phyloP scores from a whole-genome alignment of 2,797 vertebrate species.

The Alfaro cultratus region DNA sequence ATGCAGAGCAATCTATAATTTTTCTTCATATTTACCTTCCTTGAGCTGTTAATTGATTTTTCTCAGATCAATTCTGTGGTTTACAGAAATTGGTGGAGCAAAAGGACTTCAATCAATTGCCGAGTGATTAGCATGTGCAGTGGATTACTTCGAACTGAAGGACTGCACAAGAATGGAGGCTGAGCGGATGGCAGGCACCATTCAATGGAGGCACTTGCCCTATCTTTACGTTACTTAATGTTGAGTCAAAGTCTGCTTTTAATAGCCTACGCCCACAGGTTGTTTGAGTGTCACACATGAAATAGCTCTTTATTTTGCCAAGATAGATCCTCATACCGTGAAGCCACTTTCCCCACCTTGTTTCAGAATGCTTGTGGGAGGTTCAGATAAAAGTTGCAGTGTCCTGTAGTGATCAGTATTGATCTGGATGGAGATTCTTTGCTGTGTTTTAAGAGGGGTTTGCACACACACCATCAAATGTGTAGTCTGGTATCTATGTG shows the following conservation, averaged over 20 bases:
- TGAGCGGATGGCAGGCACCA: constrained; percentile 25
- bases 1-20: constrained; percentile 64
- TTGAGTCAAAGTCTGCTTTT: constrained; percentile 64
- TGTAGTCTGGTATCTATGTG: constrained; percentile 1
- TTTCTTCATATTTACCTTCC: constrained; percentile 71
- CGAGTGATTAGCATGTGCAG: constrained; percentile 76
- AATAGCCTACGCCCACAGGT: constrained; percentile 62
- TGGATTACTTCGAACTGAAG: constrained; percentile 61
- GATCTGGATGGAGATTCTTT: constrained; percentile 68
- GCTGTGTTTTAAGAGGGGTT: constrained; percentile 41
- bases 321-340: constrained; percentile 68
- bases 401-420: constrained; percentile 68
- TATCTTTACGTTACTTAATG: constrained; percentile 76
- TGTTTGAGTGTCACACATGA: constrained; percentile 63
- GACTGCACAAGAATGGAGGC: constrained; percentile 25
- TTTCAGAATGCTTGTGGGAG: constrained; percentile 62
- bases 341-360: constrained; percentile 62
- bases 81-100: constrained; percentile 76
- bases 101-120: constrained; percentile 72
- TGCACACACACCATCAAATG: constrained; percentile 10
- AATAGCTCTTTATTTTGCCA: constrained; percentile 71
- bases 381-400: constrained; percentile 67
- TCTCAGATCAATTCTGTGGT: constrained; percentile 71
- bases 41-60: constrained; percentile 76
- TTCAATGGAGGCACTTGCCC: constrained; percentile 49